Percentiles rank a stretch among this genome's conserved stretches.
Evolutionary conservation across 2,113 vertebrate genomes (phyloP).

Genomic region (Gnathonemus longibarbis): DNA sequence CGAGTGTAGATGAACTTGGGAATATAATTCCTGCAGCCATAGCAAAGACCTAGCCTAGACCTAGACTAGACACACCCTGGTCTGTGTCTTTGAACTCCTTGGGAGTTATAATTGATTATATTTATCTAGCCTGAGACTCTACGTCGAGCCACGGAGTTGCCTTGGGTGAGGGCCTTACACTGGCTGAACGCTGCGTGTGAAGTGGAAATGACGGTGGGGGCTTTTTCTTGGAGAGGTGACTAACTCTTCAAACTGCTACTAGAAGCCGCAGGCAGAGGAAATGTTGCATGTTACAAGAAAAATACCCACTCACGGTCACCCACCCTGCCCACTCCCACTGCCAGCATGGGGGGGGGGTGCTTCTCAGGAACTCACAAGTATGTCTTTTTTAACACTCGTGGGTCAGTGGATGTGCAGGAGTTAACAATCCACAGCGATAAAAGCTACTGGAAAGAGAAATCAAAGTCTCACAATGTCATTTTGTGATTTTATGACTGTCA

Average conservation of each 20-base stretch:
- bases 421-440: not conserved
- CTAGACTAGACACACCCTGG: not conserved
- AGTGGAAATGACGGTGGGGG: not conserved
- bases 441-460: not conserved
- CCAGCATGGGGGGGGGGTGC: not conserved
- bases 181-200: not conserved
- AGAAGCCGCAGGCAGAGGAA: constrained; percentile 3
- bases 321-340: not conserved
- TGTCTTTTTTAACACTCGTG: not conserved
- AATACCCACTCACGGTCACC: not conserved
- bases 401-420: not conserved
- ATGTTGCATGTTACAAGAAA: not conserved
- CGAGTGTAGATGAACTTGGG: not conserved
- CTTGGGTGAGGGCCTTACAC: not conserved
- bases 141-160: not conserved
- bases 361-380: not conserved
- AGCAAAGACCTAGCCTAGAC: not conserved
- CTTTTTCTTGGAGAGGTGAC: not conserved
- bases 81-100: constrained; percentile 7
- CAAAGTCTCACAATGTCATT: not conserved
- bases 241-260: constrained; percentile 10
- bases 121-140: not conserved
- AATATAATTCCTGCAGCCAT: not conserved
- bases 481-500: not conserved
- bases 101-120: constrained; percentile 3